These are phyloP conservation scores for Beris chalybata DNA, from an alignment of 2,888 invertebrate species.

Conservation along the genomic window DNA sequence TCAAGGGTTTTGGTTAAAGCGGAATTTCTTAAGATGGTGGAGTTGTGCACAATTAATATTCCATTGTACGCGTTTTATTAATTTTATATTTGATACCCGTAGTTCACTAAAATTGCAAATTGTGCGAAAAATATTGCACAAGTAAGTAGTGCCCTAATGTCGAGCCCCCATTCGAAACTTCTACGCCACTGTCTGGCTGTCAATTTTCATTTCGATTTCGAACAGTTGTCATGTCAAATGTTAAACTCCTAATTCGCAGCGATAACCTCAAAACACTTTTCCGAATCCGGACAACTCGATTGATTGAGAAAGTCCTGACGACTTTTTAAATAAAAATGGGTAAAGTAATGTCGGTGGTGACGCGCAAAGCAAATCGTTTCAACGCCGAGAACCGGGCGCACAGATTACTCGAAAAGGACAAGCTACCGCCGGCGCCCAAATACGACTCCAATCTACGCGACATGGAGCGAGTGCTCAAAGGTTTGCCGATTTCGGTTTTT, in stretches of 20 bases:
- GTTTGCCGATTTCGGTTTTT: slow-evolving; percentile 41
- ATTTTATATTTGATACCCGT: too few relatives aligned
- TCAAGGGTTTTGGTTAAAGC: not conserved
- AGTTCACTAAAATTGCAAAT: too few relatives aligned
- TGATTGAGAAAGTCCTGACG: too few relatives aligned
- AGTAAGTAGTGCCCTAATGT: too few relatives aligned
- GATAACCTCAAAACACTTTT: slow-evolving; percentile 21
- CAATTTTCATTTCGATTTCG: not conserved
- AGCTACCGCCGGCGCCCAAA: slow-evolving; percentile 68
- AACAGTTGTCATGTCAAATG: not conserved
- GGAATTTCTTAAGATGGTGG: too few relatives aligned
- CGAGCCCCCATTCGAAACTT: too few relatives aligned
- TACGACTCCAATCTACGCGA: slow-evolving; percentile 65
- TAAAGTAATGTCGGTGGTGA: slow-evolving; percentile 63
- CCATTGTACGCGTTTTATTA: too few relatives aligned
- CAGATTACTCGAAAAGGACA: slow-evolving; percentile 67
- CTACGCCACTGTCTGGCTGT: too few relatives aligned
- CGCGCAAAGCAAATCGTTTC: slow-evolving; percentile 65
- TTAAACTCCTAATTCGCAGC: not conserved
- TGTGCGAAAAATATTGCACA: too few relatives aligned
- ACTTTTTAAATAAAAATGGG: slow-evolving; percentile 60
- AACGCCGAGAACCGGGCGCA: slow-evolving; percentile 78
- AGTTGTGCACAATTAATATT: too few relatives aligned
- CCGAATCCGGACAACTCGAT: not conserved
- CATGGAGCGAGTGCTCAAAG: slow-evolving; percentile 65